phyloP scores from a whole-genome alignment of 2,888 invertebrate genomes.

The Zele albiditarsus region DNA sequence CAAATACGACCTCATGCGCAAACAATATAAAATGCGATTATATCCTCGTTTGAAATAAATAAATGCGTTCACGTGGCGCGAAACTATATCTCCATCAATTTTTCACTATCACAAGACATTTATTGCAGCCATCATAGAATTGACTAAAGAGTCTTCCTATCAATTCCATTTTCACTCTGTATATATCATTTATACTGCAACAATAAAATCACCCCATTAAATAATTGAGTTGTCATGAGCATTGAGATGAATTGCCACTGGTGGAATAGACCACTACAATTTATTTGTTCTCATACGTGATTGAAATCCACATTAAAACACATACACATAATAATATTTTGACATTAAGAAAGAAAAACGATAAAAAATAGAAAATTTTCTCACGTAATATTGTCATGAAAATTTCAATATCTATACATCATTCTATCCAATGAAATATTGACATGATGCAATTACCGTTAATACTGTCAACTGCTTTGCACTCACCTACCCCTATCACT shows the following conservation, averaged over 20 bases:
- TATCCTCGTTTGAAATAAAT: background rate
- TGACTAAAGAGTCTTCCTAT: background rate
- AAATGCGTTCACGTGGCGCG: background rate
- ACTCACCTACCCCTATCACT: background rate
- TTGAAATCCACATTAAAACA: too few species aligned
- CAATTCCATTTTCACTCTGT: conserved; percentile 11
- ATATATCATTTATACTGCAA: conserved; percentile 24
- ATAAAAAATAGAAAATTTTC: background rate
- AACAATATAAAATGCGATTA: conserved; percentile 48
- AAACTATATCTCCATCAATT: conserved; percentile 10
- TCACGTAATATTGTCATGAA: too few species aligned
- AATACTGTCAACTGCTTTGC: background rate
- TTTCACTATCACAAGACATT: background rate
- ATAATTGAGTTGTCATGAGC: conserved; percentile 21
- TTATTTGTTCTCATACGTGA: too few species aligned
- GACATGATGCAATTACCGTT: background rate
- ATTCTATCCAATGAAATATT: background rate
- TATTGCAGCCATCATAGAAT: conserved; percentile 7
- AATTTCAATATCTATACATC: background rate
- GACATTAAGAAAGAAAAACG: background rate
- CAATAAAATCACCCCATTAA: conserved; percentile 15
- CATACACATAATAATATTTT: background rate
- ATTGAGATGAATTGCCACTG: background rate
- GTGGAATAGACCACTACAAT: background rate
- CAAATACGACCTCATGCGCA: conserved; percentile 43